Conservation (phyloP, 30 jellyfish, hydroid and myxozoan species). For the Catostylus mosaicus region DNA sequence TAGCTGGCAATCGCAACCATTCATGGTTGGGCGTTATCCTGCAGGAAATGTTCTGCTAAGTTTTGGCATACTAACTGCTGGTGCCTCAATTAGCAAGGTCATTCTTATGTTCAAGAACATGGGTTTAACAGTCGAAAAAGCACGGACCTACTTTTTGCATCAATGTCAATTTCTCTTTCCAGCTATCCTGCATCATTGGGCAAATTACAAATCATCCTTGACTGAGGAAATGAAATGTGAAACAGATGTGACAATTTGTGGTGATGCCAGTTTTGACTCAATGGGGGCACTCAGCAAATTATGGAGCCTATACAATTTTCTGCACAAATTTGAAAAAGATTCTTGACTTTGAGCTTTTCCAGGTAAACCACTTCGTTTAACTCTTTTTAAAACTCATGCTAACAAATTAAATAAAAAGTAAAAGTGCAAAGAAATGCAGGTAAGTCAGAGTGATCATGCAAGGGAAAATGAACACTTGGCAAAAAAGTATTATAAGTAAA, state of each 20-base stretch:
- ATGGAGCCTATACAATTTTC: constrained; percentile 25
- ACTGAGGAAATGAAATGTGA: background rate
- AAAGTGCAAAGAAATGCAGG: no score
- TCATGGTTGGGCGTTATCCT: constrained; percentile 22
- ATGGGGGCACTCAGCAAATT: constrained; percentile 67
- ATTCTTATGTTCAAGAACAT: constrained; percentile 39
- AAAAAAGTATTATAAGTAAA: no score
- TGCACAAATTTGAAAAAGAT: constrained; percentile 18
- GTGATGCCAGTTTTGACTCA: constrained; percentile 64
- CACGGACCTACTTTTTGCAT: constrained; percentile 45
- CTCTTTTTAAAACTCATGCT: no score
- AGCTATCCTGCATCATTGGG: constrained; percentile 38
- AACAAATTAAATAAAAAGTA: no score
- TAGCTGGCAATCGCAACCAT: constrained; percentile 44
- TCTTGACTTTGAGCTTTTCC: constrained; percentile 20
- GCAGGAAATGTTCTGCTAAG: constrained; percentile 57
- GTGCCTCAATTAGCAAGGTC: constrained; percentile 44
- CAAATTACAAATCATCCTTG: constrained; percentile 1
- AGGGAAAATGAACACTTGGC: no score
- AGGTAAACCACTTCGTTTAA: constrained; percentile 19
- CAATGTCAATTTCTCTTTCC: constrained; percentile 48
- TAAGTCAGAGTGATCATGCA: no score
- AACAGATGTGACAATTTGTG: constrained; percentile 36
- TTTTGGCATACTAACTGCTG: constrained; percentile 36
- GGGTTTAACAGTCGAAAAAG: constrained; percentile 36